These are phyloP conservation scores for Lycia hirtaria DNA, from an alignment of 2,888 invertebrate genomes.

Conservation along the genomic window DNA sequence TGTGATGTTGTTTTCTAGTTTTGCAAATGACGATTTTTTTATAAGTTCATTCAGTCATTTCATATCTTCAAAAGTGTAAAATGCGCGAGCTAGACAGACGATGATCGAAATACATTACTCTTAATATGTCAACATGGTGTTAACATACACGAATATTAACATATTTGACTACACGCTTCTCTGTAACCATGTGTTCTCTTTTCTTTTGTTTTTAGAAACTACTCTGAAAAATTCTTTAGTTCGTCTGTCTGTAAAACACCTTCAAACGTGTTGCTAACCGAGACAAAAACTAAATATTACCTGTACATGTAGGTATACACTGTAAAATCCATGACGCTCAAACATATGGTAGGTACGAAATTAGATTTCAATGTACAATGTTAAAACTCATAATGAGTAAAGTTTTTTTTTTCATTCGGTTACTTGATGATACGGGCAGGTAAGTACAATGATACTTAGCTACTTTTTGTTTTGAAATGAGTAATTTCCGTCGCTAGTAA, in stretches of 20 bases:
- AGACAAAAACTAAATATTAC: not conserved
- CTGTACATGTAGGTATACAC: slow-evolving; percentile 20
- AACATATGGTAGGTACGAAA: slow-evolving; percentile 14
- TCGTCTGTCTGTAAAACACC: slow-evolving; percentile 32
- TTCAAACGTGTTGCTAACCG: slow-evolving; percentile 14
- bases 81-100: too few relatives aligned
- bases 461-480: slow-evolving; percentile 32
- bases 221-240: slow-evolving; percentile 40
- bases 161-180: slow-evolving; percentile 52
- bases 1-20: too few relatives aligned
- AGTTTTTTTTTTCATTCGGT: slow-evolving; percentile 31
- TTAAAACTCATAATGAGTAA: slow-evolving; percentile 19
- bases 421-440: slow-evolving; percentile 20
- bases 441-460: slow-evolving; percentile 24
- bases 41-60: too few relatives aligned
- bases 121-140: slow-evolving; percentile 22
- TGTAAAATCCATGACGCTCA: slow-evolving; percentile 18
- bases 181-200: slow-evolving; percentile 49
- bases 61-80: too few relatives aligned
- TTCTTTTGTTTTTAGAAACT: slow-evolving; percentile 46
- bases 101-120: too few relatives aligned
- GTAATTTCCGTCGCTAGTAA: slow-evolving; percentile 35
- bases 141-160: slow-evolving; percentile 64
- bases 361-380: slow-evolving; percentile 14
- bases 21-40: too few relatives aligned